A percentile compares a stretch with the other conserved stretches of the same genome.
These are phyloP conservation scores for Pherbina coryleti DNA, from an alignment of 2,888 invertebrate genomes.

Conservation along the genomic window DNA sequence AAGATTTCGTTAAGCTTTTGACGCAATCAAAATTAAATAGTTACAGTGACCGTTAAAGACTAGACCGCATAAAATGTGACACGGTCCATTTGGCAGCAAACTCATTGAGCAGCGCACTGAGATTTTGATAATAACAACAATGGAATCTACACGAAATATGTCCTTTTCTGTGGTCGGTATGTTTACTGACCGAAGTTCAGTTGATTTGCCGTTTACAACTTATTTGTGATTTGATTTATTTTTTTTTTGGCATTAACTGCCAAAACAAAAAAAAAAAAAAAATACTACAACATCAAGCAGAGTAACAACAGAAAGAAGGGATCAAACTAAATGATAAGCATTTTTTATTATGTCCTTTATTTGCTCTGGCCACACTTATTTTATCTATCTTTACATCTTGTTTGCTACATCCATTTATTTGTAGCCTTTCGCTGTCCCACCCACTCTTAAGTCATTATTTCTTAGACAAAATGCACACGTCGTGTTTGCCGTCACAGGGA, in stretches of 20 bases:
- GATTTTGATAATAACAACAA: background rate
- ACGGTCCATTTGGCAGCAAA: too few relatives aligned
- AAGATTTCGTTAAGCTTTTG: too few relatives aligned
- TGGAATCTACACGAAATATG: background rate
- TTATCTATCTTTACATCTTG: background rate
- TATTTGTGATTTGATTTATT: conserved; percentile 2
- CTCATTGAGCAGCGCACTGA: background rate
- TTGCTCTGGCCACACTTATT: conserved; percentile 6
- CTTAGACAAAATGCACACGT: background rate
- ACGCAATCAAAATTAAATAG: background rate
- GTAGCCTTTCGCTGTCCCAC: background rate
- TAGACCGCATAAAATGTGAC: background rate
- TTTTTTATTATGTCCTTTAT: conserved; percentile 19
- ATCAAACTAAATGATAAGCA: conserved; percentile 36
- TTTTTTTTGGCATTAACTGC: conserved; percentile 10
- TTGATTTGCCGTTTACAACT: conserved; percentile 12
- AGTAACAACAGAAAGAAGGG: background rate
- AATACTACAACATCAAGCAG: background rate
- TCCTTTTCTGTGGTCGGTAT: conserved; percentile 7
- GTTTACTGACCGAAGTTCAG: background rate
- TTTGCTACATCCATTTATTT: background rate
- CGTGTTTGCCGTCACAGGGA: conserved; percentile 42
- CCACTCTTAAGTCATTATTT: background rate
- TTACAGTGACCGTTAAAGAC: background rate
- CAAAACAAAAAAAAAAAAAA: background rate